These are phyloP conservation scores for Hyperoplus lanceolatus DNA, from an alignment of 2,797 vertebrate genomes.

Conservation along the genomic window DNA sequence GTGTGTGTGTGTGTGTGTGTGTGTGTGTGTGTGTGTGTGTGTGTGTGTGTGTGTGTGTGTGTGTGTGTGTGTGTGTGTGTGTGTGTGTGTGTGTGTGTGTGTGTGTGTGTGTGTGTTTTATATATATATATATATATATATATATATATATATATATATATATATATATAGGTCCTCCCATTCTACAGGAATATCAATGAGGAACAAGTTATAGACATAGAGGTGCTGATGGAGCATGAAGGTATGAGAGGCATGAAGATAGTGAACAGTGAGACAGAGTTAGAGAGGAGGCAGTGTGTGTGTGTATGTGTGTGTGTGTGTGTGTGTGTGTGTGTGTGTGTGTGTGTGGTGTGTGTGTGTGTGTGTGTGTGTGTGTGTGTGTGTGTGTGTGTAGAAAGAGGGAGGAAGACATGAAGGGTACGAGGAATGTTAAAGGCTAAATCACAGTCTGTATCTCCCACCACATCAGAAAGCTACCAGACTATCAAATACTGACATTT, in stretches of 20 bases:
- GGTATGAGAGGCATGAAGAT: background rate
- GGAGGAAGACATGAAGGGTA: slow-evolving; percentile 5
- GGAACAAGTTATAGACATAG: slow-evolving; percentile 2
- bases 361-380: slow-evolving; percentile 30
- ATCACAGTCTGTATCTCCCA: slow-evolving; percentile 8
- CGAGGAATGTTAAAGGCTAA: slow-evolving; percentile 21
- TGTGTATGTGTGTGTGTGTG: slow-evolving; percentile 2
- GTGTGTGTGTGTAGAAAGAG: slow-evolving; percentile 29
- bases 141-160: no score
- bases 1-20: no score
- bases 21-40: no score
- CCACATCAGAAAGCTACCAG: background rate
- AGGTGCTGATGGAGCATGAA: background rate
- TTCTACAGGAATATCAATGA: slow-evolving; percentile 54
- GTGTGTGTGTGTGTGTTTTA: no score
- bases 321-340: slow-evolving; percentile 9
- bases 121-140: no score
- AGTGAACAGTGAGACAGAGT: slow-evolving; percentile 3
- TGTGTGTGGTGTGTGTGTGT: slow-evolving; percentile 37
- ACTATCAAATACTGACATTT: slow-evolving; percentile 5
- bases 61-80: no score
- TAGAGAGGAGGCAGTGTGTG: slow-evolving; percentile 28
- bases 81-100: no score
- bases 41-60: no score
- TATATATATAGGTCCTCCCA: slow-evolving; percentile 19